A percentile compares a stretch with the other conserved stretches of the same genome.
Conservation (phyloP, 2,797 vertebrate species). For the Poeciliopsis paucimaculata region DNA sequence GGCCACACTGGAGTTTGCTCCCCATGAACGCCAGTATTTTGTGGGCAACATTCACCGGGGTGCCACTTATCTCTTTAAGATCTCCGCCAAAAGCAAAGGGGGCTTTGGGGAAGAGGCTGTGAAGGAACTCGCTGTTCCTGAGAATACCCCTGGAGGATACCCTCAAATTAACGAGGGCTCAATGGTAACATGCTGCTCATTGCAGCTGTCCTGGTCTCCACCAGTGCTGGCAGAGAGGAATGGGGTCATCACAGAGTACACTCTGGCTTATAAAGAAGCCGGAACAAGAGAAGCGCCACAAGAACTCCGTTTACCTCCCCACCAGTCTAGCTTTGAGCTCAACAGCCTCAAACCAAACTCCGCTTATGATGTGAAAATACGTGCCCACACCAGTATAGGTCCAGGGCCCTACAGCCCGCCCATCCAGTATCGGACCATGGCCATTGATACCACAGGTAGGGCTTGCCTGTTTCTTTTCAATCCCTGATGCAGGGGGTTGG, state of each 20-base stretch:
- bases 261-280: slow-evolving; percentile 91
- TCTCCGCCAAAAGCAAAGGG: slow-evolving; percentile 90
- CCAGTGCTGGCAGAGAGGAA: slow-evolving; percentile 94
- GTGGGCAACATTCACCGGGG: slow-evolving; percentile 89
- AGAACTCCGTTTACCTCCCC: slow-evolving; percentile 89
- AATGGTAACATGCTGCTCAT: slow-evolving; percentile 89
- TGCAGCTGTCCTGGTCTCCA: slow-evolving; percentile 94
- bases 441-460: slow-evolving; percentile 94
- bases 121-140: slow-evolving; percentile 86
- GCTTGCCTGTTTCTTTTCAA: slow-evolving; percentile 83
- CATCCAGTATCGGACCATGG: slow-evolving; percentile 96
- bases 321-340: slow-evolving; percentile 88
- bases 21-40: slow-evolving; percentile 85
- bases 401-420: slow-evolving; percentile 97
- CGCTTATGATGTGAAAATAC: slow-evolving; percentile 96
- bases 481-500: slow-evolving; percentile 68
- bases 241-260: slow-evolving; percentile 92
- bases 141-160: slow-evolving; percentile 90
- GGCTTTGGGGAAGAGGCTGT: slow-evolving; percentile 92
- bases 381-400: slow-evolving; percentile 97
- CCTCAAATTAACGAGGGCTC: slow-evolving; percentile 89
- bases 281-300: slow-evolving; percentile 76
- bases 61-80: slow-evolving; percentile 91
- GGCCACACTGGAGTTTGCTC: slow-evolving; percentile 90
- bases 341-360: slow-evolving; percentile 95